Base-by-base conservation (phyloP, 1,140 invertebrate species). In the Tetramorium simillimum region DNA sequence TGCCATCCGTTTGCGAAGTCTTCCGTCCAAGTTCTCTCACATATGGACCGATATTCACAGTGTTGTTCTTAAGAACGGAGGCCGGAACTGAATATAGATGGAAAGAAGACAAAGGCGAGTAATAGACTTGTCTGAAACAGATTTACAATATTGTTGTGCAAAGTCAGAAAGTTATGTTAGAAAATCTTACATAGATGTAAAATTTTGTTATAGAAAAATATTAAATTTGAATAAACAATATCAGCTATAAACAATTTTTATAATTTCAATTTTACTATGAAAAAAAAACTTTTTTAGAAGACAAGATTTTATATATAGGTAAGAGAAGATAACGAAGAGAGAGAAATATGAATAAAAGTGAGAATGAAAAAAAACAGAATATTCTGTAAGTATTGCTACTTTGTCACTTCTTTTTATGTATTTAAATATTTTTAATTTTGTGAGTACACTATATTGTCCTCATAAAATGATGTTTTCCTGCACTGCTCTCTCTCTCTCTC, bases 1-100 rank as follows among this genome's bases (percentile, higher is more conserved):
- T 97, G 12, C 97, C 97, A 82, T 97, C 97, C 0, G 96, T 96
- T 91, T 97, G 97, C 2, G 97, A 96, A 1, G 95, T 91, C 89
- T 97, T 97, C 0, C 92, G 92, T 0, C 97, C 97, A 9, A 97
- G 91, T 69, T 96, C 95, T 9, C 93, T 94, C 0, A 97, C 95
- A 86, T 89, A 94, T 65, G 9, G 92, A 87, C 77, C 93, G 76
- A 91, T 94, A 62, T 90, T 94, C 88, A 87, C 93, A 88, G 37
- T 62, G 86, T 88, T 92, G 92, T 96, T 96, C 69, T 95, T 96
- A 37, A 97, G 90, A 28, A 96, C 93, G 0, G 94, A 95, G 0
- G 96, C 96, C 5, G 96, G 95, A 16, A 97, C 93, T 0, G 96
- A 95, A 89, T 96, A 97, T 1, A 97, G 85, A 85, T 96, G 95